A percentile compares a stretch with the other conserved stretches of the same genome.
Conservation (phyloP, 2,797 vertebrate species). For the Margarornis squamiger region DNA sequence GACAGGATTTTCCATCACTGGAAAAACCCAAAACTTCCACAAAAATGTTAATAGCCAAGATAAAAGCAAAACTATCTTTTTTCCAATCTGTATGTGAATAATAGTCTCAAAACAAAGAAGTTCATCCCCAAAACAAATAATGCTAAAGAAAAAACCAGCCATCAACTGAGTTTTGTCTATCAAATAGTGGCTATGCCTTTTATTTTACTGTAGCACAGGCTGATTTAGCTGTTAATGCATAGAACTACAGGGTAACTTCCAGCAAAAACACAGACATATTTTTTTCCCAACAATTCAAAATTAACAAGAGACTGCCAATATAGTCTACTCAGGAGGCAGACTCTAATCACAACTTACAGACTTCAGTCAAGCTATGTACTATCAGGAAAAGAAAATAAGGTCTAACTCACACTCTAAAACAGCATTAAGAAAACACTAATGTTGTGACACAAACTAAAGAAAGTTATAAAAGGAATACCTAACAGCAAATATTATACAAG, state of each 20-base stretch:
- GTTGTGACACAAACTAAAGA: neutral
- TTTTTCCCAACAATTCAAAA: neutral
- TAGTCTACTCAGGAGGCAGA: neutral
- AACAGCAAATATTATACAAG: neutral
- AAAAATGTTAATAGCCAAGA: neutral
- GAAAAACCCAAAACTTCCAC: neutral
- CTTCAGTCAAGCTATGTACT: neutral
- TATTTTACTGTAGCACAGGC: neutral
- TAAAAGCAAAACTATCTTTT: neutral
- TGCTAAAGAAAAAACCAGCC: neutral
- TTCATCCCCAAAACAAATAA: neutral
- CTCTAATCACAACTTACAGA: neutral
- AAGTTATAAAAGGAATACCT: neutral
- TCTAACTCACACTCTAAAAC: neutral
- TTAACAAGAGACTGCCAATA: neutral
- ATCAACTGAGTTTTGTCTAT: neutral
- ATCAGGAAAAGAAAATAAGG: neutral
- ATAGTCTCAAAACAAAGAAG: neutral
- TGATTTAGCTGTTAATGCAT: neutral
- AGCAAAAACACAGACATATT: neutral
- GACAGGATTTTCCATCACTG: neutral
- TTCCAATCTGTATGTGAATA: rapidly evolving
- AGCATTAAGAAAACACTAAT: neutral
- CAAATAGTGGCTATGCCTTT: neutral
- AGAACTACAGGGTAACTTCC: neutral